These are phyloP conservation scores for Cephus sareptanus DNA, from an alignment of 2,888 invertebrate genomes.

Conservation along the genomic window DNA sequence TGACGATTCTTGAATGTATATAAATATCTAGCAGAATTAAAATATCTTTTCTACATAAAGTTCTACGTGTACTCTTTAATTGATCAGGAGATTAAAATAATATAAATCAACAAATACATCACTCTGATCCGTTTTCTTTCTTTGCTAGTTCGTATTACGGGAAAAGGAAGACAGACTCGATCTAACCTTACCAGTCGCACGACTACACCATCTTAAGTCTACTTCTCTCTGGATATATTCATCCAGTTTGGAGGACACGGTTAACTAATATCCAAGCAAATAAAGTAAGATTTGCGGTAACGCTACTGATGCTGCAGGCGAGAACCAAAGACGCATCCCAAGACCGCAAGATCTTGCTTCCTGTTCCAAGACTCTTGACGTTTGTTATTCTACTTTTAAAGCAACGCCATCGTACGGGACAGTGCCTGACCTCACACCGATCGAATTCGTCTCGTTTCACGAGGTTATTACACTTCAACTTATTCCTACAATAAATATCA, in stretches of 20 bases:
- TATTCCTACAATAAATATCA: not conserved
- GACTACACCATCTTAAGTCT: not conserved
- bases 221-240: not conserved
- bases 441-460: not conserved
- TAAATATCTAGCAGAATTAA: not conserved
- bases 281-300: slow-evolving; percentile 44
- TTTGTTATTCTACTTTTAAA: not conserved
- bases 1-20: not conserved
- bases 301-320: slow-evolving; percentile 5
- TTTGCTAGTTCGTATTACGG: not conserved
- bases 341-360: slow-evolving; percentile 43
- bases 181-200: not conserved
- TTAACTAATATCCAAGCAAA: slow-evolving; percentile 46
- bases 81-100: not conserved
- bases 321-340: slow-evolving; percentile 46
- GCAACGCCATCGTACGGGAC: not conserved
- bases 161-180: not conserved
- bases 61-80: not conserved
- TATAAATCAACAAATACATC: not conserved
- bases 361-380: slow-evolving; percentile 42
- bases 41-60: not conserved
- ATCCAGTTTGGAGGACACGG: slow-evolving; percentile 16
- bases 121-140: not conserved
- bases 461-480: not conserved
- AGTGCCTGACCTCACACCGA: not conserved